Percentiles rank a stretch among this genome's conserved stretches.
These are phyloP conservation scores for Leucosticte australis DNA, from an alignment of 2,113 vertebrate species.

Conservation along the genomic window DNA sequence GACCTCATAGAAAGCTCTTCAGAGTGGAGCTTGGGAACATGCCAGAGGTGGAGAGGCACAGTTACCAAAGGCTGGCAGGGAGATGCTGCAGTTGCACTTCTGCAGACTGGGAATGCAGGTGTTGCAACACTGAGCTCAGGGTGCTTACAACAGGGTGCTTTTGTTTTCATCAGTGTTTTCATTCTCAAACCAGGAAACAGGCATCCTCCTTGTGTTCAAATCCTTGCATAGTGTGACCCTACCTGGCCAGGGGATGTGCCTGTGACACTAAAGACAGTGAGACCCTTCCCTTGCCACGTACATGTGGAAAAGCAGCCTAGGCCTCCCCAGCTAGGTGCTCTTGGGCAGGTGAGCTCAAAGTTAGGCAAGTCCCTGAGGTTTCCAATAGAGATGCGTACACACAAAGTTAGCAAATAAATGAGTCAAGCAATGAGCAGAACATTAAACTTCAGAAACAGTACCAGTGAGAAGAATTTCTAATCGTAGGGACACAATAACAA, in stretches of 20 bases:
- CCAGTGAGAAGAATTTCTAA: neutral
- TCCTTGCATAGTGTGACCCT: neutral
- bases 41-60: neutral
- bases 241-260: neutral
- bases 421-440: neutral
- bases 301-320: neutral
- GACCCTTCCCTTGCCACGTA: rapidly evolving
- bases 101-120: neutral
- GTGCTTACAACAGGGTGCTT: neutral
- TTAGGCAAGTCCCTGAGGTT: neutral
- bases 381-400: neutral
- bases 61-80: neutral
- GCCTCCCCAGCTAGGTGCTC: neutral
- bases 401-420: neutral
- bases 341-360: neutral
- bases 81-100: neutral
- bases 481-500: neutral
- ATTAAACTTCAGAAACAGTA: neutral
- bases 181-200: neutral
- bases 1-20: neutral
- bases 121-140: neutral
- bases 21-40: neutral
- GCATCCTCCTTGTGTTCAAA: neutral
- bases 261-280: neutral
- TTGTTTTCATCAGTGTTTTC: neutral